A percentile compares a stretch with the other conserved stretches of the same genome.
phyloP scores from a whole-genome alignment of 2,797 vertebrate species.

The Echeneis naucrates region DNA sequence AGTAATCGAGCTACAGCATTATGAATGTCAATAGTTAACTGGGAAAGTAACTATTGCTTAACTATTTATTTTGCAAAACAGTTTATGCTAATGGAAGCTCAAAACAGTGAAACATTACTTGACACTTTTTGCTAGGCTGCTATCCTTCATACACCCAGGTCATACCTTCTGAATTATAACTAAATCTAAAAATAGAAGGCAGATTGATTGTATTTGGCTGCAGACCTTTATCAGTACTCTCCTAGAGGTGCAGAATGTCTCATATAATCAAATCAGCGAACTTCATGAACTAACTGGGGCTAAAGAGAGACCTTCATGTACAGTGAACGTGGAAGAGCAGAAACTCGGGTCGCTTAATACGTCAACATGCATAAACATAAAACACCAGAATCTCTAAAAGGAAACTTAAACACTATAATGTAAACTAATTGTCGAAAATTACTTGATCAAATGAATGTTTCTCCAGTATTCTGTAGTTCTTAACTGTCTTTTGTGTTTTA shows the following conservation, averaged over 20 bases:
- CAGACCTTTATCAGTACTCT: not conserved
- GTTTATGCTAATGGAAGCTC: too few species aligned
- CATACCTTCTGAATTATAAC: not conserved
- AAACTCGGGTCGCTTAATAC: conserved; percentile 39
- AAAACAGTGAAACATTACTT: too few species aligned
- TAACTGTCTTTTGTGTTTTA: not conserved
- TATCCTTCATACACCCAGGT: too few species aligned
- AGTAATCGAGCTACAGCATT: too few species aligned
- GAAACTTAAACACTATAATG: conserved; percentile 9
- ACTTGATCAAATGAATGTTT: not conserved
- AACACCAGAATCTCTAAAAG: conserved; percentile 3
- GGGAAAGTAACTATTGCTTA: too few species aligned
- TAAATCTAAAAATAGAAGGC: conserved; percentile 13
- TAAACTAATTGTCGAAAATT: conserved; percentile 3
- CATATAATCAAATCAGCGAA: conserved; percentile 26
- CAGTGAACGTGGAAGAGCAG: conserved; percentile 16
- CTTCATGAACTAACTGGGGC: conserved; percentile 39
- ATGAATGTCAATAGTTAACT: too few species aligned
- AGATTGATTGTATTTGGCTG: conserved; percentile 15
- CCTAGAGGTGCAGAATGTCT: conserved; percentile 6
- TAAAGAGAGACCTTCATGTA: conserved; percentile 15
- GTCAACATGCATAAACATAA: not conserved
- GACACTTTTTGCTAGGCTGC: too few species aligned
- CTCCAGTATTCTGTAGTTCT: not conserved
- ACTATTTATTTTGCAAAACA: too few species aligned